Evolutionary conservation across 2,797 vertebrate genomes (phyloP).

Genomic region (Spinus pinus): DNA sequence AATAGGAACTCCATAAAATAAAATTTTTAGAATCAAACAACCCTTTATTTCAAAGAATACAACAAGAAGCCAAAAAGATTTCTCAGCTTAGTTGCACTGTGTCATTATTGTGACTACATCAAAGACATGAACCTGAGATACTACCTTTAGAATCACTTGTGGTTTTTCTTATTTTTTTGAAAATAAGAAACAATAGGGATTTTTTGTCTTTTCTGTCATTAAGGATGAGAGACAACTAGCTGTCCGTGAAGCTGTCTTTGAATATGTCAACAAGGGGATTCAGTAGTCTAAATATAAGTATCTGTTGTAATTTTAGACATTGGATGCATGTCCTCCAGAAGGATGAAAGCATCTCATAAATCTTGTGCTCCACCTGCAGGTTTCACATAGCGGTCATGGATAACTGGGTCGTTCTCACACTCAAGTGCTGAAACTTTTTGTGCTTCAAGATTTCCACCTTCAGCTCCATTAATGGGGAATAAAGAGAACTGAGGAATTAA

Average conservation of each 20-base stretch:
- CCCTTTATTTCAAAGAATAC: not conserved
- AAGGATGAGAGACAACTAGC: not conserved
- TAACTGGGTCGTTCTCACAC: not conserved
- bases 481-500: not conserved
- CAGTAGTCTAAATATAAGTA: not conserved
- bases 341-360: not conserved
- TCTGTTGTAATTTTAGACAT: not conserved
- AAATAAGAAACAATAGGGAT: fast-evolving
- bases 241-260: not conserved
- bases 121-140: not conserved
- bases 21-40: not conserved
- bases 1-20: fast-evolving
- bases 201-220: not conserved
- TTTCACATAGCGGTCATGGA: not conserved
- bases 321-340: not conserved
- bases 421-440: not conserved
- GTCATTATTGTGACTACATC: not conserved
- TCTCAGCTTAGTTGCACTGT: not conserved
- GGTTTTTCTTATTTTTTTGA: not conserved
- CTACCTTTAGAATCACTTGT: not conserved
- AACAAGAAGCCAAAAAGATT: fast-evolving
- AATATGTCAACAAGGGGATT: not conserved
- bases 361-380: not conserved
- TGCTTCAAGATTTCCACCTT: not conserved
- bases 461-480: not conserved